phyloP scores from a whole-genome alignment of 2,797 vertebrate genomes.

The Prionace glauca region DNA sequence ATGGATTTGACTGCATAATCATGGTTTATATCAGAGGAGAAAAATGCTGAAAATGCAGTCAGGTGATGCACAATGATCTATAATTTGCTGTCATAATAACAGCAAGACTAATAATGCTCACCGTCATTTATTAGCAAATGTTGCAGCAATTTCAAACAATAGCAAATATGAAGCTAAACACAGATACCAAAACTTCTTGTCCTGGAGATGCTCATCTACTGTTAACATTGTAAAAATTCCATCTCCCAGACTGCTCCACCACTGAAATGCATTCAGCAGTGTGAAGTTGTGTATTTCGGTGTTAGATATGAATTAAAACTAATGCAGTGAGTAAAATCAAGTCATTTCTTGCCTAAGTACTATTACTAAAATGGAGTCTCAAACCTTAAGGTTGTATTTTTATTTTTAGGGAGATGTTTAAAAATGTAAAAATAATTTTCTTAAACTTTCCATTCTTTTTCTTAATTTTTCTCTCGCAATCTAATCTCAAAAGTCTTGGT shows the following conservation, averaged over 20 bases:
- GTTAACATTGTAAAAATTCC: not conserved
- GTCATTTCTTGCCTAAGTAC: not conserved
- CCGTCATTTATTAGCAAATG: not conserved
- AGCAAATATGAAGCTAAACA: not conserved
- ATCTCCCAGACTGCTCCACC: not conserved
- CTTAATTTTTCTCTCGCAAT: not conserved
- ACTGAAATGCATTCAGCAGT: not conserved
- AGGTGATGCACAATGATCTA: not conserved
- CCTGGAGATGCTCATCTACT: not conserved
- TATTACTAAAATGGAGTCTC: no score
- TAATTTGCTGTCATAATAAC: not conserved
- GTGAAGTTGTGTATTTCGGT: not conserved
- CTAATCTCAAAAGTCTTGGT: not conserved
- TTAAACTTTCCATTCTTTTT: not conserved
- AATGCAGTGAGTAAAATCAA: not conserved
- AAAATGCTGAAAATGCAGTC: not conserved
- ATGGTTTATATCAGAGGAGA: not conserved
- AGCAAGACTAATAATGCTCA: not conserved
- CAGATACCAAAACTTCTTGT: not conserved
- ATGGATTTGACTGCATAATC: not conserved
- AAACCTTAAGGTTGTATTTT: not conserved
- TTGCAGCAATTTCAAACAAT: not conserved
- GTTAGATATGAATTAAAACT: not conserved
- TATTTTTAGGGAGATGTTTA: not conserved
- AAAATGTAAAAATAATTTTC: not conserved